Percentiles rank a stretch among this genome's conserved stretches.
These are phyloP conservation scores for Synanthedon andrenaeformis DNA, from an alignment of 2,888 invertebrate species.

Conservation along the genomic window DNA sequence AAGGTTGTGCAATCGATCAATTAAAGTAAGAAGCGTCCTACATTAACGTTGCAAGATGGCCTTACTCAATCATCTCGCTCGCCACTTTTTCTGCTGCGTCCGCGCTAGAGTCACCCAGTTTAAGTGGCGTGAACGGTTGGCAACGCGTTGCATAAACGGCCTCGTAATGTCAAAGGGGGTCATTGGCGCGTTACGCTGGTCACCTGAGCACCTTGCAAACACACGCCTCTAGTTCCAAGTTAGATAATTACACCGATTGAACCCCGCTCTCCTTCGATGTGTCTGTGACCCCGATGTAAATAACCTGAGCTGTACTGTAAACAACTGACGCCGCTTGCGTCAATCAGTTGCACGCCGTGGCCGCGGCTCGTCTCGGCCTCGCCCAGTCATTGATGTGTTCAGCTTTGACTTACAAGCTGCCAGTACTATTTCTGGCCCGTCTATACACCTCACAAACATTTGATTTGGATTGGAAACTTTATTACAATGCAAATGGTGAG, in stretches of 20 bases:
- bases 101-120: slow-evolving; percentile 46
- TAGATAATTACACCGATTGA: slow-evolving; percentile 61
- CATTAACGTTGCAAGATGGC: slow-evolving; percentile 21
- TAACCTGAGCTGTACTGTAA: slow-evolving; percentile 65
- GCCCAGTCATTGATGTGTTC: slow-evolving; percentile 36
- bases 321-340: slow-evolving; percentile 62
- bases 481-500: slow-evolving; percentile 11
- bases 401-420: slow-evolving; percentile 23
- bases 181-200: slow-evolving; percentile 54
- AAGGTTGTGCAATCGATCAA: slow-evolving; percentile 12
- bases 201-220: slow-evolving; percentile 10
- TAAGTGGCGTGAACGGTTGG: slow-evolving; percentile 37
- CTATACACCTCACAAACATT: slow-evolving; percentile 10
- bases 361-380: slow-evolving; percentile 15
- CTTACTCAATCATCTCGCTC: slow-evolving; percentile 37
- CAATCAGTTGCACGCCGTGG: slow-evolving; percentile 38
- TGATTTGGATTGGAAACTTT: slow-evolving; percentile 19
- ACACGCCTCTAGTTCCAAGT: slow-evolving; percentile 18
- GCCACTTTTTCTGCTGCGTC: slow-evolving; percentile 30
- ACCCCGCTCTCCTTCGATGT: slow-evolving; percentile 59
- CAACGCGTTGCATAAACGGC: slow-evolving; percentile 64
- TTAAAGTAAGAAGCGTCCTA: slow-evolving; percentile 13
- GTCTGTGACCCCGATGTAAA: slow-evolving; percentile 71
- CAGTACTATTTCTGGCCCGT: slow-evolving; percentile 28
- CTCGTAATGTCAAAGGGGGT: slow-evolving; percentile 60